Conservation (phyloP, 2,888 invertebrate genomes). For the Eumerus sabulonum region DNA sequence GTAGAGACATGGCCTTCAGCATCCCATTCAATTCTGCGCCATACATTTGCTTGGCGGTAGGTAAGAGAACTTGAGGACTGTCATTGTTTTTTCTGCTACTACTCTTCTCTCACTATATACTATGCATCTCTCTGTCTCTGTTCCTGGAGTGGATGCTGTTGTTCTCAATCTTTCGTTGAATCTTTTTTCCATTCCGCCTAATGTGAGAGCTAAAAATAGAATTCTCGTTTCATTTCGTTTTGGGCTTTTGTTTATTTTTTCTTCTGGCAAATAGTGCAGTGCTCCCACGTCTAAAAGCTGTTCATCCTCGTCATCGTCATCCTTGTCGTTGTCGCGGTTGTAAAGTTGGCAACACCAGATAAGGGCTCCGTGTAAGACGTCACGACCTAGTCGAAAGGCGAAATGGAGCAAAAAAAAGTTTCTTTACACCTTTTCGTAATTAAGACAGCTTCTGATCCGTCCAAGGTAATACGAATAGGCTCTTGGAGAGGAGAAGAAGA, state of each 20-base stretch:
- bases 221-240: slow-evolving; percentile 16
- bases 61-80: not conserved
- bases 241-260: too few relatives aligned
- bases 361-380: slow-evolving; percentile 34
- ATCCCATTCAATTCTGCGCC: slow-evolving; percentile 23
- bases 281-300: slow-evolving; percentile 5
- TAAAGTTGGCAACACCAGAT: not conserved
- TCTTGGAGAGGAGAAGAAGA: too few relatives aligned
- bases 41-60: slow-evolving; percentile 4
- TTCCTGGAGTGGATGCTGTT: slow-evolving; percentile 5
- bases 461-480: too few relatives aligned
- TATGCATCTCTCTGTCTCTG: not conserved
- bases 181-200: slow-evolving; percentile 7
- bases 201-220: slow-evolving; percentile 45
- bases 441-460: too few relatives aligned
- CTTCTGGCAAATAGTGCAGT: slow-evolving; percentile 16
- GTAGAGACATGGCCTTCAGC: slow-evolving; percentile 6
- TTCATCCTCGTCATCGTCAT: slow-evolving; percentile 4
- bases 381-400: slow-evolving; percentile 6
- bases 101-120: not conserved
- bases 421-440: too few relatives aligned
- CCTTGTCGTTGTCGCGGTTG: not conserved
- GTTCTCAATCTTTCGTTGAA: not conserved
- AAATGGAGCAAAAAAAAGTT: slow-evolving; percentile 2
- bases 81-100: too few relatives aligned